Percentiles rank a stretch among this genome's conserved stretches.
phyloP scores from a whole-genome alignment of 2,888 invertebrate genomes.

The Caenorhabditis sp. region DNA sequence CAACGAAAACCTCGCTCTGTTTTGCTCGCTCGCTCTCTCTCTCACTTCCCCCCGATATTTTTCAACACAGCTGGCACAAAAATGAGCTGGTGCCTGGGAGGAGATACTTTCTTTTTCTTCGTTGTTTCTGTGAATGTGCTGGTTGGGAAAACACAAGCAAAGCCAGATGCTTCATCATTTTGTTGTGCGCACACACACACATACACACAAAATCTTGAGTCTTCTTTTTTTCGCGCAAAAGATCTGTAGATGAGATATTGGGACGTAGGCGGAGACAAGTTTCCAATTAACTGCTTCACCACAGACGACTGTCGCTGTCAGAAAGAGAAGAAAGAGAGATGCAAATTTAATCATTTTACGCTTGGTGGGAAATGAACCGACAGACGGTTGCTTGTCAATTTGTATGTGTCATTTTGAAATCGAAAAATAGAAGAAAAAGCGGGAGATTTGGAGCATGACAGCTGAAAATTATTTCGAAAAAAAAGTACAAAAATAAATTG shows the following conservation, averaged over 20 bases:
- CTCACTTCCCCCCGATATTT: background rate
- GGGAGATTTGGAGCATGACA: background rate
- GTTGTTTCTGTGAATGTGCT: background rate
- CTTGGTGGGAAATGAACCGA: background rate
- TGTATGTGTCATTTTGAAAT: background rate
- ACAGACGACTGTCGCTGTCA: background rate
- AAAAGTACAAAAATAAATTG: background rate
- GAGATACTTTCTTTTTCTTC: background rate
- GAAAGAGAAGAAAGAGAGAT: background rate
- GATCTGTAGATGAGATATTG: background rate
- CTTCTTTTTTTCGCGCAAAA: background rate
- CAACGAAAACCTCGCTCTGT: background rate
- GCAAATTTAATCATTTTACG: slow-evolving; percentile 1
- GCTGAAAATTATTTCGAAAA: background rate
- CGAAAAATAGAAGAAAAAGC: background rate
- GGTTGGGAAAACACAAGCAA: background rate
- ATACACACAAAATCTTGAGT: background rate
- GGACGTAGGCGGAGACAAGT: background rate
- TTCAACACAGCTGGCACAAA: background rate
- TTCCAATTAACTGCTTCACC: background rate
- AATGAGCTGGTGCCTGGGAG: background rate
- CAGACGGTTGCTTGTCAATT: background rate
- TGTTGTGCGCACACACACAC: background rate
- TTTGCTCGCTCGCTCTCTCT: background rate
- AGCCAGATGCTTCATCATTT: background rate